phyloP scores from a whole-genome alignment of 2,113 vertebrate genomes.

The Todiramphus chloris region DNA sequence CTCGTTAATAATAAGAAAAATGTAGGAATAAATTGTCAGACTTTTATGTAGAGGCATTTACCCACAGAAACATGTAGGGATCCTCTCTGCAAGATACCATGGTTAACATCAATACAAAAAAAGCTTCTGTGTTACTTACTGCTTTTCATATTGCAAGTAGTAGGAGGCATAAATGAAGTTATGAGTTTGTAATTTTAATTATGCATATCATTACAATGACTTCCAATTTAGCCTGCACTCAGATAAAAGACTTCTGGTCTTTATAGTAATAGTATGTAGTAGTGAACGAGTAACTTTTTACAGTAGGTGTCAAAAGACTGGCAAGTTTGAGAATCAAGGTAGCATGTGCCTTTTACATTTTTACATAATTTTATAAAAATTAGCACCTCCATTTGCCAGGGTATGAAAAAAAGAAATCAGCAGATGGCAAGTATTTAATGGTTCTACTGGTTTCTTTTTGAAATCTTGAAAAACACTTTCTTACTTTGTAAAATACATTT shows the following conservation, averaged over 20 bases:
- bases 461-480: background rate
- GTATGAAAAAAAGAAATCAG: background rate
- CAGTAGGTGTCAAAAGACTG: background rate
- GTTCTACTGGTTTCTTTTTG: background rate
- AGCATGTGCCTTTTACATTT: background rate
- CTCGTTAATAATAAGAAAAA: background rate
- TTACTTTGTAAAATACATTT: background rate
- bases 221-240: background rate
- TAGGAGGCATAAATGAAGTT: constrained; percentile 33
- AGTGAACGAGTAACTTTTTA: background rate
- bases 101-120: background rate
- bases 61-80: background rate
- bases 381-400: background rate
- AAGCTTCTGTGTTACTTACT: background rate
- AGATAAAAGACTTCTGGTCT: constrained; percentile 1
- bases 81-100: background rate
- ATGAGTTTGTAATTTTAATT: background rate
- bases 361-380: background rate
- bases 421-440: background rate
- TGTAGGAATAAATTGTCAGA: background rate
- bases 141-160: background rate
- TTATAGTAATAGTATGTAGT: background rate
- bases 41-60: background rate
- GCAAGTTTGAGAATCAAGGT: background rate
- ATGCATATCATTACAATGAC: background rate